Base-by-base conservation (phyloP, 2,797 vertebrate genomes). In the Denticeps clupeoides region DNA sequence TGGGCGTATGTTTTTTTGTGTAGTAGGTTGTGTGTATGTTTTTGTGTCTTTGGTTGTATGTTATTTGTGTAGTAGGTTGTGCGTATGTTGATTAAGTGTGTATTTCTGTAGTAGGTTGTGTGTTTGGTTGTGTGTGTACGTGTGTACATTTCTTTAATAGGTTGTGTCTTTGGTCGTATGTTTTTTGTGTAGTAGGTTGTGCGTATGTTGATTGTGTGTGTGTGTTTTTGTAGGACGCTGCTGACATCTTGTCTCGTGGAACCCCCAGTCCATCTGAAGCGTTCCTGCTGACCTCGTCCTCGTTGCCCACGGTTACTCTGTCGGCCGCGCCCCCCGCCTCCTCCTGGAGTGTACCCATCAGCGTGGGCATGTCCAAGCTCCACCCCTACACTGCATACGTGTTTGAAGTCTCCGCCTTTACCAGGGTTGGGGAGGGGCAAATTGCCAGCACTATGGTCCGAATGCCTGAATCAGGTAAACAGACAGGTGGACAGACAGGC, bases 191-290 rank as follows among this genome's bases (percentile, higher is more conserved):
- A n/a, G 53, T 1, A 60, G 41, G 53, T 51, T 49, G 3, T 37
- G 31, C 32, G 27, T 40, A n/a, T n/a, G n/a, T n/a, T n/a, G n/a
- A n/a, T n/a, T n/a, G n/a, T n/a, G n/a, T n/a, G n/a, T n/a, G n/a
- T n/a, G n/a, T n/a, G n/a, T n/a, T n/a, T n/a, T n/a, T n/a, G n/a
- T 49, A 99, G 94, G 91, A 95, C 65, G 93, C 88, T 5, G 93
- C 84, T 8, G 90, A 96, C 47, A 93, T 93, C 29, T 82, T 93
- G 66, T 81, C 94, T 32, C 88, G 90, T 68, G 91, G 85, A 10
- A 97, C 93, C 43, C 79, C 81, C 27, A 89, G 89, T 47, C 88
- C 91, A 5, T 66, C 84, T n/a, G 87, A 86, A 11, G 57, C 87
- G 50, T 76, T 87, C 1, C 49, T 66, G 1, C 48, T 58, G 7